Evolutionary conservation across 2,888 invertebrate genomes (phyloP).

Genomic region (Choristoneura rosaceana): DNA sequence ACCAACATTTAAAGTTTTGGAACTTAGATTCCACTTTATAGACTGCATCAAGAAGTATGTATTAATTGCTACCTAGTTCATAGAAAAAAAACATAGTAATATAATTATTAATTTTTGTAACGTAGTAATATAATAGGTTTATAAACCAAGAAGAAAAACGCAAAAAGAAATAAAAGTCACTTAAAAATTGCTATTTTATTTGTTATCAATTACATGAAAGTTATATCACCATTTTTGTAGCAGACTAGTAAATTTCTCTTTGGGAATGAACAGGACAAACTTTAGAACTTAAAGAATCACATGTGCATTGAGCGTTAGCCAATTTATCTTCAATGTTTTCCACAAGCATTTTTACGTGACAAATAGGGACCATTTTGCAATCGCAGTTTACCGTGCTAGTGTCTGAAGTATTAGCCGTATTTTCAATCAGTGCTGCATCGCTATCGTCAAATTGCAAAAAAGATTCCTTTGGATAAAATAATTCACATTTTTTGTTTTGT

Average conservation of each 20-base stretch:
- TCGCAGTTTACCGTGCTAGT: constrained; percentile 56
- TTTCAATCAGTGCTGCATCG: constrained; percentile 38
- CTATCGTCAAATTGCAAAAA: constrained; percentile 44
- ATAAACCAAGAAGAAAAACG: too few relatives aligned
- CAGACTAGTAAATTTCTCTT: constrained; percentile 25
- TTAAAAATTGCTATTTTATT: constrained; percentile 14
- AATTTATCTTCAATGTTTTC: constrained; percentile 73
- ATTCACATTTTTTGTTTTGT: not conserved
- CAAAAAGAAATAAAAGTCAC: not conserved
- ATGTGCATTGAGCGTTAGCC: constrained; percentile 66
- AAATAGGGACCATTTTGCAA: constrained; percentile 73
- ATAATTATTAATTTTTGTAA: too few relatives aligned
- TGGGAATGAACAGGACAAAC: constrained; percentile 73
- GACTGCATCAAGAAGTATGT: too few relatives aligned
- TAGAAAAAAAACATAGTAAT: too few relatives aligned
- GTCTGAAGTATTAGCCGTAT: constrained; percentile 38
- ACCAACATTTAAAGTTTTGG: too few relatives aligned
- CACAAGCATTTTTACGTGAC: constrained; percentile 79
- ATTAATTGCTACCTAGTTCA: too few relatives aligned
- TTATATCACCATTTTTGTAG: not conserved
- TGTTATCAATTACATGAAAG: constrained; percentile 1
- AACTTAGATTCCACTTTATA: too few relatives aligned
- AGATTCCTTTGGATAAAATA: constrained; percentile 41
- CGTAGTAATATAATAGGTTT: too few relatives aligned
- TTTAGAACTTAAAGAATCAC: constrained; percentile 67